phyloP scores from a whole-genome alignment of 2,113 vertebrate species.

The Hemibagrus wyckioides region DNA sequence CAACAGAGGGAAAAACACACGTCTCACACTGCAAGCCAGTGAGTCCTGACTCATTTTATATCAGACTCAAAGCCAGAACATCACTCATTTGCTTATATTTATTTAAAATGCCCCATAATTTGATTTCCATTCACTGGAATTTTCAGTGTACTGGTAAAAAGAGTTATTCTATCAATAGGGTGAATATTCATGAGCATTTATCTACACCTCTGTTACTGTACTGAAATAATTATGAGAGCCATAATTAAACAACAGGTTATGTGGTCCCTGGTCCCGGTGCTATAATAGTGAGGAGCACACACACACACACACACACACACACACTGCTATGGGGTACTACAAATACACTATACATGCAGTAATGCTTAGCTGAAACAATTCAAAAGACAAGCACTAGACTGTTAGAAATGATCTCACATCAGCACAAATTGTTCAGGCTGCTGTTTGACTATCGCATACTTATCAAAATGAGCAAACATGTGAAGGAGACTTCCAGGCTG shows the following conservation, averaged over 20 bases:
- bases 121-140: too few species aligned
- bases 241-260: background rate
- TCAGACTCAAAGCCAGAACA: too few species aligned
- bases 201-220: background rate
- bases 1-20: too few species aligned
- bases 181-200: background rate
- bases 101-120: too few species aligned
- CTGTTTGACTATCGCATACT: conserved; percentile 4
- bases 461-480: conserved; percentile 12
- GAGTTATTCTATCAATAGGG: background rate
- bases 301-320: background rate
- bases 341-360: background rate
- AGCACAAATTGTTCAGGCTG: background rate
- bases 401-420: background rate
- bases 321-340: background rate
- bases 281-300: background rate
- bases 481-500: conserved; percentile 3
- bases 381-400: background rate
- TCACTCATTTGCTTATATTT: too few species aligned
- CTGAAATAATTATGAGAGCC: background rate
- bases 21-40: too few species aligned
- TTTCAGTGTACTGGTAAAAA: too few species aligned
- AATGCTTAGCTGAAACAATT: background rate
- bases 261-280: background rate
- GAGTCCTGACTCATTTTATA: too few species aligned